Evolutionary conservation across 2,113 vertebrate genomes (phyloP).

Genomic region (Scophthalmus maximus): DNA sequence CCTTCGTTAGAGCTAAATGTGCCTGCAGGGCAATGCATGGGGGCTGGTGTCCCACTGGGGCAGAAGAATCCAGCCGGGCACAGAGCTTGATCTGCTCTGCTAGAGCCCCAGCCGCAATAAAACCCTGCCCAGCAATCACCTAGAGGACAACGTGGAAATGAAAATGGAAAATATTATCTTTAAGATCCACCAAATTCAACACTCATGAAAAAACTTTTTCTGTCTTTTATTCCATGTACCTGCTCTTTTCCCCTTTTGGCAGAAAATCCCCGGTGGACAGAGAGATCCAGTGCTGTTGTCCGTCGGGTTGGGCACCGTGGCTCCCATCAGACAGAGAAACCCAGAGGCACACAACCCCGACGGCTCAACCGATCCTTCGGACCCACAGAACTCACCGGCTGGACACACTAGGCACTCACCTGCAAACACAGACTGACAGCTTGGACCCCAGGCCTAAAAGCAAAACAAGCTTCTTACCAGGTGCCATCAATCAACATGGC

Average conservation of each 20-base stretch:
- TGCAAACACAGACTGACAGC: conserved; percentile 62
- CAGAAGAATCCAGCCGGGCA: conserved; percentile 87
- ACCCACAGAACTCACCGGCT: conserved; percentile 81
- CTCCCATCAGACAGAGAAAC: conserved; percentile 80
- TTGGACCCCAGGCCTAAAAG: conserved; percentile 28
- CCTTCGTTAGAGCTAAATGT: conserved; percentile 80
- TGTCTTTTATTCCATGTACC: conserved; percentile 52
- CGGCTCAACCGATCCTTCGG: conserved; percentile 80
- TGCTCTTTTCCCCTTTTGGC: conserved; percentile 69
- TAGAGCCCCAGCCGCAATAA: conserved; percentile 82
- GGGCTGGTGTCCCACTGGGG: conserved; percentile 78
- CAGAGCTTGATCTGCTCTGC: conserved; percentile 70
- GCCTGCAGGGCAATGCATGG: conserved; percentile 80
- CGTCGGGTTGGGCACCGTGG: conserved; percentile 80
- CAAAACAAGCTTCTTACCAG: conserved; percentile 43
- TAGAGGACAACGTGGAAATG: conserved; percentile 30
- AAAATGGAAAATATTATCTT: neutral
- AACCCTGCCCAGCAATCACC: conserved; percentile 83
- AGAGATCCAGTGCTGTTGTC: conserved; percentile 82
- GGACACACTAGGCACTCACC: conserved; percentile 83
- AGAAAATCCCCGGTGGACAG: conserved; percentile 83
- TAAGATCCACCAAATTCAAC: neutral
- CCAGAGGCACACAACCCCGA: conserved; percentile 82
- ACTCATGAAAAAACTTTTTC: neutral
- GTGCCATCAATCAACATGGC: conserved; percentile 13